Base-by-base conservation (phyloP, 2,888 invertebrate genomes). In the Ophion ventricosus region DNA sequence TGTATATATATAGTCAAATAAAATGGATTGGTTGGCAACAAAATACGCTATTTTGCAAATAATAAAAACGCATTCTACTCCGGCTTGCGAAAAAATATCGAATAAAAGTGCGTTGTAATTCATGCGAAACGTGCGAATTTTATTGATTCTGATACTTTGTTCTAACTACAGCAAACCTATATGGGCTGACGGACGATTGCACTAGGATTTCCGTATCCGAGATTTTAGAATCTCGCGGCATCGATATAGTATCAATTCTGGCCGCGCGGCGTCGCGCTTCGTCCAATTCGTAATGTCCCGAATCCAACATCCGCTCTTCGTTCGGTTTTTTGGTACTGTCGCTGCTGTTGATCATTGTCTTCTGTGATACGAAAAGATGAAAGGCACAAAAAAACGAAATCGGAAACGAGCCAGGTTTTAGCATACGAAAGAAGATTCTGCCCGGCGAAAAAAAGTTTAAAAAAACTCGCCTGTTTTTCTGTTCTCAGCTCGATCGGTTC, bases 231-330 rank as follows among this genome's bases (percentile, higher is more conserved):
- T 82, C 76, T 2, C 88, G 87, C 61, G 86, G 89, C 49, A 86
- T 56, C 66, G 88, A 83, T 67, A 92, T 87, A 54, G 90, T 89
- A 70, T 92, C 92, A 35, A 93, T 81, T 72, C 89, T 89, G 0
- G 92, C 91, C 0, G 91, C 92, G 79, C 92, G 89, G 87, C 89
- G 92, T 82, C 90, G 90, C 26, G 92, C 92, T 86, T 93, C 93
- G 1, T 90, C 85, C 14, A 93, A 86, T 82, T 93, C 93, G 72
- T 92, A 93, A 82, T 93, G 92, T 2, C 93, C 93, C 0, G 93
- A 93, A 87, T 93, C 93, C 20, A 92, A 86, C 91, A 91, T 91
- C 20, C 89, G 88, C 64, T 92, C 91, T 73, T 93, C 92, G 69
- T 93, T 92, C 11, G 81, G 74, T 81, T 90, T 92, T 17, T 82